phyloP scores from a whole-genome alignment of 1,140 invertebrate genomes.

The Drosophila ohnishii region DNA sequence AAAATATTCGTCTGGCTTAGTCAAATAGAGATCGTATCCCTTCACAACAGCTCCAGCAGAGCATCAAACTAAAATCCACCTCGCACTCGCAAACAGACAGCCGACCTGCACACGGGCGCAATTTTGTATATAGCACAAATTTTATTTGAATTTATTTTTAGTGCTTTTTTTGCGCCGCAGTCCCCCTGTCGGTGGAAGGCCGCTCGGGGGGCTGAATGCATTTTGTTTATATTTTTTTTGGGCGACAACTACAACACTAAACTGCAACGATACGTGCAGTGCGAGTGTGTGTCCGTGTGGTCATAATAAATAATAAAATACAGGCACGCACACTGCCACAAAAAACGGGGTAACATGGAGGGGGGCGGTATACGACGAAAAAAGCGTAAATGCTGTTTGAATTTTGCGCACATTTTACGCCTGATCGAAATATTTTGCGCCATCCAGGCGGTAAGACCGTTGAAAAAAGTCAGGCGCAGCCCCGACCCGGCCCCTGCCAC shows the following conservation, averaged over 20 bases:
- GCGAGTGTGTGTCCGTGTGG: conserved; percentile 49
- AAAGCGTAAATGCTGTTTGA: conserved; percentile 65
- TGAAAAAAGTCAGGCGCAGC: conserved; percentile 62
- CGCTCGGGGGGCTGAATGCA: conserved; percentile 22
- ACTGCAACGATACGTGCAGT: conserved; percentile 30
- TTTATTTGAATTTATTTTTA: conserved; percentile 78
- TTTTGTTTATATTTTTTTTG: conserved; percentile 75
- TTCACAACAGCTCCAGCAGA: conserved; percentile 37
- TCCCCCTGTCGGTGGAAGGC: not conserved
- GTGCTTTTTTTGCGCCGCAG: conserved; percentile 53
- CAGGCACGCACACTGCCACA: conserved; percentile 55
- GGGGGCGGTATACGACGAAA: not conserved
- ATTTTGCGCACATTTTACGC: conserved; percentile 82
- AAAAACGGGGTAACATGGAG: conserved; percentile 20
- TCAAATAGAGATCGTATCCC: conserved; percentile 40
- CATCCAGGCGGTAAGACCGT: conserved; percentile 38
- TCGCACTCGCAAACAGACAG: conserved; percentile 8
- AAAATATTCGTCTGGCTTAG: not conserved
- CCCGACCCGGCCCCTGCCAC: not conserved
- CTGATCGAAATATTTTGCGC: conserved; percentile 80
- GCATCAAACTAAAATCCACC: conserved; percentile 64
- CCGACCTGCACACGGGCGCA: conserved; percentile 21
- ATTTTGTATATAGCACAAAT: conserved; percentile 71
- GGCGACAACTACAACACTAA: conserved; percentile 63
- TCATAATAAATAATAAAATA: conserved; percentile 80